phyloP scores from a whole-genome alignment of 2,113 vertebrate genomes.

The Dinomys branickii region DNA sequence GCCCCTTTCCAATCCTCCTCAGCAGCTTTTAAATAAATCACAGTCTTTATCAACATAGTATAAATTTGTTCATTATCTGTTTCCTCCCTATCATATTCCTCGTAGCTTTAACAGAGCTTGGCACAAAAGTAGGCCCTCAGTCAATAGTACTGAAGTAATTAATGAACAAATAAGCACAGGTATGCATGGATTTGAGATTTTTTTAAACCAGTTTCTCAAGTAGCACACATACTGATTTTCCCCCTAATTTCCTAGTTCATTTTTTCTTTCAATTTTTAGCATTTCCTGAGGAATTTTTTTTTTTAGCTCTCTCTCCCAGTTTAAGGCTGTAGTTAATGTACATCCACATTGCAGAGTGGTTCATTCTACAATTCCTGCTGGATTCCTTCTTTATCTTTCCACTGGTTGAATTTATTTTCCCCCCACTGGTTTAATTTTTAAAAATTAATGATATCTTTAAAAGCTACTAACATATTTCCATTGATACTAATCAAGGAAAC shows the following conservation, averaged over 20 bases:
- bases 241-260: neutral
- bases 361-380: neutral
- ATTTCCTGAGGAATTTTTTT: neutral
- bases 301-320: neutral
- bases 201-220: neutral
- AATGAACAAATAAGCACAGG: neutral
- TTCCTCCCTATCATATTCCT: neutral
- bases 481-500: neutral
- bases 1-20: neutral
- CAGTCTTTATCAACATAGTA: neutral
- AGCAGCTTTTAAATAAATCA: neutral
- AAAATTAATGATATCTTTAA: neutral
- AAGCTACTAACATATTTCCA: neutral
- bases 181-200: neutral
- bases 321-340: neutral
- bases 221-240: neutral
- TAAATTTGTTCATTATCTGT: neutral
- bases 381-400: constrained; percentile 28
- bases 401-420: neutral
- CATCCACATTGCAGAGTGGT: neutral
- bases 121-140: neutral
- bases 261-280: neutral
- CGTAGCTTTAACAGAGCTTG: neutral
- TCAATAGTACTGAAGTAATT: neutral
- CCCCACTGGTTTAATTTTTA: too few relatives aligned